phyloP scores from a whole-genome alignment of 1,140 invertebrate species.

The Mactra quadrangularis region DNA sequence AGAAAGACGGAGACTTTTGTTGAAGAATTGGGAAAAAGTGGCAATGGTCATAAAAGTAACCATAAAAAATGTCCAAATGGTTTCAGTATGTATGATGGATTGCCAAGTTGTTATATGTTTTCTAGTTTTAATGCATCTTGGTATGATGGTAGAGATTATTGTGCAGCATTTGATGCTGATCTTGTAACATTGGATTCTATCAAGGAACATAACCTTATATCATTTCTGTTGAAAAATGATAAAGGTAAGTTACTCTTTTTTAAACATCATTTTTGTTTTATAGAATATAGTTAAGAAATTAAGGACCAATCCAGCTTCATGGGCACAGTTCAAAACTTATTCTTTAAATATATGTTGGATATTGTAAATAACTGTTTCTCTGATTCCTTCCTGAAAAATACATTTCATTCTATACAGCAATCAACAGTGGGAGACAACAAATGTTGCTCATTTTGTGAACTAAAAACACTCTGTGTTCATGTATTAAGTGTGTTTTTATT shows the following conservation, averaged over 20 bases:
- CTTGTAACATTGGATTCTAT: constrained; percentile 69
- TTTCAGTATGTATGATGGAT: constrained; percentile 66
- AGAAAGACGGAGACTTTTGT: constrained; percentile 66
- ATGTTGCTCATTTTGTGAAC: no score
- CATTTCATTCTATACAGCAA: no score
- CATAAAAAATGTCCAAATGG: constrained; percentile 67
- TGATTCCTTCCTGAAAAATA: no score
- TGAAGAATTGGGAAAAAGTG: not conserved
- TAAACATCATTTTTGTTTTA: no score
- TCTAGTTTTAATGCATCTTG: constrained; percentile 75
- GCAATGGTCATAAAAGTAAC: constrained; percentile 18
- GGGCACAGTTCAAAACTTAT: no score
- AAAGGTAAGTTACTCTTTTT: constrained; percentile 65
- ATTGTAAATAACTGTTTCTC: no score
- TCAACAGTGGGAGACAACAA: no score
- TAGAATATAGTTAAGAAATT: no score
- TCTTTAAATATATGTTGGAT: no score
- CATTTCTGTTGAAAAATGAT: constrained; percentile 73
- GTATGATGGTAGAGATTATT: constrained; percentile 74
- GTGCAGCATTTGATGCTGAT: constrained; percentile 71
- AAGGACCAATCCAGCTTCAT: no score
- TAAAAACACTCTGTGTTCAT: no score
- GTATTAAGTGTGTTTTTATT: no score
- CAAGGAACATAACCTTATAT: constrained; percentile 73
- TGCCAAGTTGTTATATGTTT: constrained; percentile 73